Evolutionary conservation across 2,797 vertebrate species (phyloP).

Genomic region (Rhinatrema bivittatum): DNA sequence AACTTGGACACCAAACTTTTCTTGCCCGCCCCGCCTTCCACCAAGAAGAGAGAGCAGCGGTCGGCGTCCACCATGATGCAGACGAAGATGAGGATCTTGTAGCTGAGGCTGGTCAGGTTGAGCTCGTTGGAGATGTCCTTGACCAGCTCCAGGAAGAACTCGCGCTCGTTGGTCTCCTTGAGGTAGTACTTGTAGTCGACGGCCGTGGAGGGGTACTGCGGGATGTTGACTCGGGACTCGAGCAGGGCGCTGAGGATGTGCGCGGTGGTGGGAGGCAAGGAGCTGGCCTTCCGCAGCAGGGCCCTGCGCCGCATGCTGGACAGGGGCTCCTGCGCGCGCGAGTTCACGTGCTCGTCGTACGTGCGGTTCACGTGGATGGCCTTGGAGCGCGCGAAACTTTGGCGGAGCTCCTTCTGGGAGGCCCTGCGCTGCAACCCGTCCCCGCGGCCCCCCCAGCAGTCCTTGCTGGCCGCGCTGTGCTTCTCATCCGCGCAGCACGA

Average conservation of each 20-base stretch:
- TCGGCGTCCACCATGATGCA: constrained; percentile 97
- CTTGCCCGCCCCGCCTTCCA: constrained; percentile 85
- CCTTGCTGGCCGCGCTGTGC: too few relatives aligned
- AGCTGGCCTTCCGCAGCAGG: constrained; percentile 90
- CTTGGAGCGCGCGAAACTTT: constrained; percentile 93
- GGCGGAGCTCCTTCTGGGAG: constrained; percentile 90
- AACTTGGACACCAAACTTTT: constrained; percentile 94
- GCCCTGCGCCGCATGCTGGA: constrained; percentile 88
- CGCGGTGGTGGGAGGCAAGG: constrained; percentile 87
- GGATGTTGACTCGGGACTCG: constrained; percentile 92
- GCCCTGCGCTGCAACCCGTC: constrained; percentile 74
- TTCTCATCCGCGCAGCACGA: constrained; percentile 45
- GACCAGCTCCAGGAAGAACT: constrained; percentile 96
- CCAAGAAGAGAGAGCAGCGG: constrained; percentile 88
- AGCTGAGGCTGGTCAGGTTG: constrained; percentile 91
- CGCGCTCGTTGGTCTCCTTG: constrained; percentile 85
- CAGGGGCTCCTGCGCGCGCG: constrained; percentile 84
- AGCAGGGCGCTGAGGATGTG: constrained; percentile 93
- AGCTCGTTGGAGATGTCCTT: constrained; percentile 97
- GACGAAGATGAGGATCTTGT: constrained; percentile 94
- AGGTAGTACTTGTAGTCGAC: constrained; percentile 95
- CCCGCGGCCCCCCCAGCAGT: constrained; percentile 61
- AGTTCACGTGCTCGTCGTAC: constrained; percentile 91
- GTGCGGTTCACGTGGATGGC: constrained; percentile 91
- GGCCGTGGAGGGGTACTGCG: constrained; percentile 89